Evolutionary conservation across 2,797 vertebrate species (phyloP).

Genomic region (Brachyrhaphis roseni): DNA sequence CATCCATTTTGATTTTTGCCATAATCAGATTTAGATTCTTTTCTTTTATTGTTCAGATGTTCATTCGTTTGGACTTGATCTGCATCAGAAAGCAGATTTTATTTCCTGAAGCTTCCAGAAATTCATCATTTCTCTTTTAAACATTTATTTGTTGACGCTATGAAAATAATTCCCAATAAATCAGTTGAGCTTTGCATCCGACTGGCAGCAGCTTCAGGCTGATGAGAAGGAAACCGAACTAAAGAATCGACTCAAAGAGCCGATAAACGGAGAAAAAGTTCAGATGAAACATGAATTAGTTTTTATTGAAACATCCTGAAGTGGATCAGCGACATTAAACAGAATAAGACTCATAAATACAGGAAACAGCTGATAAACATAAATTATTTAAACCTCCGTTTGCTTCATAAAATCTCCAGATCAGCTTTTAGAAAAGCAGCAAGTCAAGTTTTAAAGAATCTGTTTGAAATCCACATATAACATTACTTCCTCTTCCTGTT

Average conservation of each 20-base stretch:
- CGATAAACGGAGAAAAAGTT: neutral
- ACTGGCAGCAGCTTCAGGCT: neutral
- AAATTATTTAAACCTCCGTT: neutral
- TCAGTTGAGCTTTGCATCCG: neutral
- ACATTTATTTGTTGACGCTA: neutral
- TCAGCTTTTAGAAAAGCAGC: neutral
- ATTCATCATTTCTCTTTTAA: neutral
- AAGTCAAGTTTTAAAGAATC: neutral
- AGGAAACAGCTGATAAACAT: conserved; percentile 12
- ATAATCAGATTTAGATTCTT: neutral
- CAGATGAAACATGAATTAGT: conserved; percentile 40
- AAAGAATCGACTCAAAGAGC: neutral
- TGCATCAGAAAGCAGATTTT: neutral
- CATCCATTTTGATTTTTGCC: neutral
- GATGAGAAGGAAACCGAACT: neutral
- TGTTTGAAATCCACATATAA: neutral
- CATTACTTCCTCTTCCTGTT: neutral
- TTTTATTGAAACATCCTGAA: conserved; percentile 71
- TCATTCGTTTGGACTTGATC: neutral
- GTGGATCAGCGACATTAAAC: conserved; percentile 31
- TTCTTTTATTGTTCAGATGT: neutral
- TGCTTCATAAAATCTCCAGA: neutral
- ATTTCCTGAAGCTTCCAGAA: neutral
- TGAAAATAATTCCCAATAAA: neutral
- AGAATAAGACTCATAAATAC: conserved; percentile 77